Percentiles rank a stretch among this genome's conserved stretches.
phyloP scores from a whole-genome alignment of 2,888 invertebrate genomes.

The Anodontia alba region DNA sequence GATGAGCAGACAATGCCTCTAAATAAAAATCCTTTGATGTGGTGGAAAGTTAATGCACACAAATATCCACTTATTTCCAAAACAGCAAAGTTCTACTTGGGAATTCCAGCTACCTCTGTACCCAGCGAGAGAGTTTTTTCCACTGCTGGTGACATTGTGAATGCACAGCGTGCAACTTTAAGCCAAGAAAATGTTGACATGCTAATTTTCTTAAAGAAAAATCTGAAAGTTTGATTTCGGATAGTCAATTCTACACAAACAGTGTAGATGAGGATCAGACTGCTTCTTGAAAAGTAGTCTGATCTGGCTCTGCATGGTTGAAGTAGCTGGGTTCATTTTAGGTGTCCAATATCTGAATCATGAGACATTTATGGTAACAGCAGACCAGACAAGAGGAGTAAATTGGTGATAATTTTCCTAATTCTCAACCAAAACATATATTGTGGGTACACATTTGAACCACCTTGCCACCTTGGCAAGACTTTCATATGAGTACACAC shows the following conservation, averaged over 20 bases:
- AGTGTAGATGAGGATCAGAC: too few relatives aligned
- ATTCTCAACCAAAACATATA: too few relatives aligned
- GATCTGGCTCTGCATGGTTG: background rate
- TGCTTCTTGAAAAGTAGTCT: too few relatives aligned
- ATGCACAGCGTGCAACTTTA: constrained; percentile 24
- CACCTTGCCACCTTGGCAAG: too few relatives aligned
- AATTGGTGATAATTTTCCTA: too few relatives aligned
- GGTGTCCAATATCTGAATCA: too few relatives aligned
- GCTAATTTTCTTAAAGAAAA: constrained; percentile 34
- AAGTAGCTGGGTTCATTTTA: too few relatives aligned
- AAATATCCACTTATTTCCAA: constrained; percentile 23
- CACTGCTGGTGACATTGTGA: constrained; percentile 35
- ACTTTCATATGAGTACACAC: too few relatives aligned
- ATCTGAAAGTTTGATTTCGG: constrained; percentile 16
- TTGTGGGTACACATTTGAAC: too few relatives aligned
- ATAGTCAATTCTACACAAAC: background rate
- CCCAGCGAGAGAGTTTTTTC: constrained; percentile 39
- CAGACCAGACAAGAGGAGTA: too few relatives aligned
- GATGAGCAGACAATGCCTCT: constrained; percentile 6
- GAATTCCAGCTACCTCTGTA: constrained; percentile 33
- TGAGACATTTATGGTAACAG: too few relatives aligned
- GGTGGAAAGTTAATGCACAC: constrained; percentile 27
- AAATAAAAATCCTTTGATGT: constrained; percentile 20
- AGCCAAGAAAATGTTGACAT: constrained; percentile 23
- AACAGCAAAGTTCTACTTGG: constrained; percentile 21